phyloP scores from a whole-genome alignment of 2,888 invertebrate species.

The Cheilosia urbana region DNA sequence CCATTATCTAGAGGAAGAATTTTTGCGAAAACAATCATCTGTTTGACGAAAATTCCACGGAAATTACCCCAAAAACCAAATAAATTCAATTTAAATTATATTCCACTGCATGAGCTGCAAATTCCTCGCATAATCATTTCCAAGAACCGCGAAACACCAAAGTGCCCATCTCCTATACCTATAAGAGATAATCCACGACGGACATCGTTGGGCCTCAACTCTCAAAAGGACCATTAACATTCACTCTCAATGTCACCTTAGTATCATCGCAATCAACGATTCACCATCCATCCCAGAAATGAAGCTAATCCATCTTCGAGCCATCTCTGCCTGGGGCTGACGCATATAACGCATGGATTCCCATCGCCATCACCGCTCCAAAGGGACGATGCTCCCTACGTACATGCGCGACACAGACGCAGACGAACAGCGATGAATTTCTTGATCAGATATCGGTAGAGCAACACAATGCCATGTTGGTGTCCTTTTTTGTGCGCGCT shows the following conservation, averaged over 20 bases:
- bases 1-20: conserved; percentile 57
- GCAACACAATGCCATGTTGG: conserved; percentile 29
- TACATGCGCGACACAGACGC: conserved; percentile 5
- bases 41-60: conserved; percentile 54
- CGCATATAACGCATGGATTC: conserved; percentile 34
- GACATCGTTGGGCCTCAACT: conserved; percentile 41
- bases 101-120: conserved; percentile 73
- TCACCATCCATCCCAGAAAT: conserved; percentile 77
- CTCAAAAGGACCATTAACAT: conserved; percentile 73
- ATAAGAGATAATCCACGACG: conserved; percentile 68
- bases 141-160: conserved; percentile 81
- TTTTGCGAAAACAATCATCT: conserved; percentile 35
- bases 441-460: conserved; percentile 35
- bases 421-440: conserved; percentile 36
- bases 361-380: conserved; percentile 4
- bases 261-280: conserved; percentile 74
- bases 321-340: conserved; percentile 50
- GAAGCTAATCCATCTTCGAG: conserved; percentile 82
- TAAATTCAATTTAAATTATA: conserved; percentile 75
- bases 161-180: conserved; percentile 23
- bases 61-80: conserved; percentile 62
- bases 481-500: conserved; percentile 53
- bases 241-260: conserved; percentile 75
- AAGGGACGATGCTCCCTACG: conserved; percentile 60
- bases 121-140: conserved; percentile 82